Base-by-base conservation (phyloP, 2,113 vertebrate species). In the Stictonetta naevosa region DNA sequence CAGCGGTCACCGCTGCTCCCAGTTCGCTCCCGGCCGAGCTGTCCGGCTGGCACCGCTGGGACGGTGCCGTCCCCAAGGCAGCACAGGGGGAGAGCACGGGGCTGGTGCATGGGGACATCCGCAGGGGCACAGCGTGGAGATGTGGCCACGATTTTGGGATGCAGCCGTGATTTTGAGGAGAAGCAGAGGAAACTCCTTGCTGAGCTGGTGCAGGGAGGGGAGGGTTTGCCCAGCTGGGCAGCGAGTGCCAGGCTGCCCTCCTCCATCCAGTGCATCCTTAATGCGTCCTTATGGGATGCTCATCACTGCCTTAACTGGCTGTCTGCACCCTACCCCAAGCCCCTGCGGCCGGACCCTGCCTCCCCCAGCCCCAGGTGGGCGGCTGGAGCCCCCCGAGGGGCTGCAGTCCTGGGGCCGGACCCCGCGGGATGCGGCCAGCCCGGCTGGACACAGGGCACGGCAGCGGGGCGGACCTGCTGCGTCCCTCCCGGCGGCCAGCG, bases 401-500 rank as follows among this genome's bases (percentile, higher is more conserved):
- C 31, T 1, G 1, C 15, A 62, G 25, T 34, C 33, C 14, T 0
- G 0, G n/a, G 36, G 29, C 44, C 10, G 5, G 8, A 34, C 8
- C 67, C 38, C 3, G 0, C 0, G 4, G 50, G 60, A 29, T 2
- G 0, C 1, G 5, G 25, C 0, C 3, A 83, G 64, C 67, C n/a
- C 7, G 2, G 38, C 83, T 64, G 73, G 69, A 66, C 0, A 66
- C 0, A 6, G 56, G 71, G 23, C 36, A 22, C 0, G 0, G 33
- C 0, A 8, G 17, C 36, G 7, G 69, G n/a, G n/a, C 25, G 23
- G 56, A 48, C 48, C 42, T 6, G 42, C 69, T 6, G 4, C 50
- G 8, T 68, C 85, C 69, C 74, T 73, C 8, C 17, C 0, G 0
- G 59, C 2, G 2, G 26, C 89, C 22, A 5, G n/a, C 13, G 2